Conservation (phyloP, 2,113 vertebrate species). For the Stegostoma tigrinum region DNA sequence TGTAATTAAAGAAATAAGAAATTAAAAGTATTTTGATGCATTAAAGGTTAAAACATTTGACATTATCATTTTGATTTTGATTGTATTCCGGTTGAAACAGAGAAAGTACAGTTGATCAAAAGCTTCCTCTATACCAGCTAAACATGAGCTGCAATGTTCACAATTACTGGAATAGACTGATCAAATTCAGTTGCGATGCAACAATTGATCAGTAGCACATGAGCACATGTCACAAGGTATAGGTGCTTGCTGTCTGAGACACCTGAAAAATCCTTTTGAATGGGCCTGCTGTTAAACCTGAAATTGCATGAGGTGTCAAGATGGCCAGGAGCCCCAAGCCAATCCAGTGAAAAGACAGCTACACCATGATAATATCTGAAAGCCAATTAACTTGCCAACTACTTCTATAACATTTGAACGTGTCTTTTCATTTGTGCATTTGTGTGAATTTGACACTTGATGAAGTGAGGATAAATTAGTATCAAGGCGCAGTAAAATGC, state of each 20-base stretch:
- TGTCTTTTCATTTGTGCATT: neutral
- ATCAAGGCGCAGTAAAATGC: neutral
- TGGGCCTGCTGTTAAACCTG: neutral
- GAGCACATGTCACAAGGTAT: neutral
- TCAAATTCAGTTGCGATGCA: neutral
- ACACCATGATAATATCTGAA: neutral
- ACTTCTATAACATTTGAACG: neutral
- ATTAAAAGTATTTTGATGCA: neutral
- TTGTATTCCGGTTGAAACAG: neutral
- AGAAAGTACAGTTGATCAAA: neutral
- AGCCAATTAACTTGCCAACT: neutral
- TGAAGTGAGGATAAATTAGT: neutral
- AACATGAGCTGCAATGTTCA: neutral
- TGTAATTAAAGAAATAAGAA: neutral
- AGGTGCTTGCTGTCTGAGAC: neutral
- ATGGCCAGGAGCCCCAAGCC: neutral
- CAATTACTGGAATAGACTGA: neutral
- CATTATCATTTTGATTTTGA: neutral
- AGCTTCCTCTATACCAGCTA: neutral
- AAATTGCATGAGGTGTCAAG: neutral
- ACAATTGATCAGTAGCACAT: neutral
- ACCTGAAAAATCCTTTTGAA: neutral
- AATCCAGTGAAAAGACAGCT: neutral
- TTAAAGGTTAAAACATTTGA: conserved; percentile 12
- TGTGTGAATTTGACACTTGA: neutral